Evolutionary conservation across 2,888 invertebrate genomes (phyloP), one percentile per base, ranked within the genome.

Genomic region (Caenorhabditis auriculariae): DNA sequence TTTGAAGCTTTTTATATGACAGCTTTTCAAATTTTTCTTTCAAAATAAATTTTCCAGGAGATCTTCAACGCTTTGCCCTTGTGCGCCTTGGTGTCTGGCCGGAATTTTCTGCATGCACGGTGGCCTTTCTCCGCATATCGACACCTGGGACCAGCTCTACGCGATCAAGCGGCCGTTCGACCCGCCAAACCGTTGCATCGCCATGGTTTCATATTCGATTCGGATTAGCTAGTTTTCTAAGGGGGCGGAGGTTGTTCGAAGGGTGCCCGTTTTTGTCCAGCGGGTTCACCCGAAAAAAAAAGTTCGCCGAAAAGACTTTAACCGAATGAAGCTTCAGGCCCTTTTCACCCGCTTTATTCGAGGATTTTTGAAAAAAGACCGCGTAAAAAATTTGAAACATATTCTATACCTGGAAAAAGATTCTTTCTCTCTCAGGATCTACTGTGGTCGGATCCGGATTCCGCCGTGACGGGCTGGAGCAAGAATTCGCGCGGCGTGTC

Each of bases 51-150:
- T 2, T 53, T 51, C n/a, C 56, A 72, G 65, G 65, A 65, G 24
- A 38, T 69, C 5, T 73, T 73, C 67, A 67, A 71, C 51, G 48
- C 48, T 41, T 57, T 73, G 35, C 70, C 73, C 7, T 35, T 73
- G 21, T 62, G 61, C 26, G 70, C 63, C 4, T 42, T 71, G 24
- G 54, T 73, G 32, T 60, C 60, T 2, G 60, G 64, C 1, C 52
- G 73, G n/a, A n/a, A 71, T 73, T 32, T 66, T 73, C 46, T 67
- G 69, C 41, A 69, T 66, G 69, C 70, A 73, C 49, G 73, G 71
- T 2, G 72, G 72, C 1, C 45, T 69, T 17, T 60, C 60, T 3
- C 69, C 72, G 5, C 45, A 54, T 15, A 43, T 72, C 12, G 50
- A 48, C 17, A 32, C 39, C 2, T 69, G 67, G 67, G 49, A 52